Percentiles rank a stretch among this genome's conserved stretches.
These are phyloP conservation scores for Sinonovacula constricta DNA, from an alignment of 1,140 invertebrate species.

Conservation along the genomic window DNA sequence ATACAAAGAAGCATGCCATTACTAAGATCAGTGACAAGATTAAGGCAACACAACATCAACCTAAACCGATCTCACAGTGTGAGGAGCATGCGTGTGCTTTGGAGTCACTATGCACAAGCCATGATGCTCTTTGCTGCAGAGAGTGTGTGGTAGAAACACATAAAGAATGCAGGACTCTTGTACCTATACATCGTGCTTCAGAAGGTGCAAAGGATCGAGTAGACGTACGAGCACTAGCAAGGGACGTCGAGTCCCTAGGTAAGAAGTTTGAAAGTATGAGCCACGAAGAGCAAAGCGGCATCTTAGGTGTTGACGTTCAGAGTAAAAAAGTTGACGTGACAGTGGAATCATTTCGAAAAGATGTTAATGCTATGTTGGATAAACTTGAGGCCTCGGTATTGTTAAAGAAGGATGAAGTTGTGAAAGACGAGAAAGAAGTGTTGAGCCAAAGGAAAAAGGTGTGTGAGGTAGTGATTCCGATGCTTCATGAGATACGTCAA, in stretches of 20 bases:
- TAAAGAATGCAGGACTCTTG: conserved; percentile 4
- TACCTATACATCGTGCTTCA: conserved; percentile 6
- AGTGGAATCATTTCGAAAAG: conserved; percentile 36
- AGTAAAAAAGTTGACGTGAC: conserved; percentile 29
- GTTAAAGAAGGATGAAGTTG: conserved; percentile 39
- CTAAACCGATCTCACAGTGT: conserved; percentile 14
- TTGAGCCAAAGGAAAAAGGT: conserved; percentile 28
- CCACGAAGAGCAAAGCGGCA: conserved; percentile 11
- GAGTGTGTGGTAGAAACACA: conserved; percentile 11
- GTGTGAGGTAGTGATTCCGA: conserved; percentile 29
- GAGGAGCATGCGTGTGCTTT: conserved; percentile 25
- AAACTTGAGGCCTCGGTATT: conserved; percentile 31
- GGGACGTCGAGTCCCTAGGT: neutral
- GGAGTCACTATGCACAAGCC: conserved; percentile 12
- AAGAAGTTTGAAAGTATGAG: conserved; percentile 26
- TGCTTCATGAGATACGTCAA: conserved; percentile 23
- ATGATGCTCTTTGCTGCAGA: conserved; percentile 29
- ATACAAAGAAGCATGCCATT: neutral
- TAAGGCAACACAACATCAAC: neutral
- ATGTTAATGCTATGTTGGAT: conserved; percentile 41
- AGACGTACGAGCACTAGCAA: neutral
- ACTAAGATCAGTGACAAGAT: neutral
- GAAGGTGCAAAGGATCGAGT: neutral
- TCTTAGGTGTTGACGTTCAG: conserved; percentile 13
- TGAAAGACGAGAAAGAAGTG: conserved; percentile 18